Evolutionary conservation across 2,888 invertebrate species (phyloP), one percentile per base, ranked within the genome.

Genomic region (Troides oblongomaculatus): DNA sequence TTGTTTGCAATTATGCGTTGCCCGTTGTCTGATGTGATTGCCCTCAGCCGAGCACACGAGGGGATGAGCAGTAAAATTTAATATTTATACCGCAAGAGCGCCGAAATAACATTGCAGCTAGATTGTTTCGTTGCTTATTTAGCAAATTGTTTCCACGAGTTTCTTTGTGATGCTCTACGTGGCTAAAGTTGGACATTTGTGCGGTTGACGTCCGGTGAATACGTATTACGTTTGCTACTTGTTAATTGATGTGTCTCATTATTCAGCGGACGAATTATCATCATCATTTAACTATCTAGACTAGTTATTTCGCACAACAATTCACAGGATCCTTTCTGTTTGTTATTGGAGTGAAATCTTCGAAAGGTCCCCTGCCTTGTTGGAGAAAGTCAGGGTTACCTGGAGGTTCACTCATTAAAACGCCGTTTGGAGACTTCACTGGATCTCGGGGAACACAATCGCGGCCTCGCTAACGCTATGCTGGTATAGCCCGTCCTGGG

Each of bases 51-150:
- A 64, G 72, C 66, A 73, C 74, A 73, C 73, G 59, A 62, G 72
- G 75, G 77, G 73, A 72, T 66, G 71, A 74, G 76, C 72, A 73
- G 70, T 74, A 72, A 64, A 75, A 83, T 84, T 79, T 80, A 84
- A 83, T 84, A 84, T 84, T 84, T 74, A 84, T 74, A 70, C 72
- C 62, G 68, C 73, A 72, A 70, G 70, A 66, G 75, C 74, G 74
- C 72, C 74, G 73, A 62, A 72, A 75, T 63, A 60, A 70, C 71
- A 67, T 75, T 79, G 78, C 76, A 75, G 73, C 79, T 77, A 80
- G 79, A 85, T 85, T 84, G 81, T 82, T 77, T 79, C 78, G 79
- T 85, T 84, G 83, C 81, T 84, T 85, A 85, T 85, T 84, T 81
- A 84, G 75, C 69, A 73, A 79, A 79, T 80, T 79, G 81, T 78